Base-by-base conservation (phyloP, 2,888 invertebrate genomes). In the Ctenicera cuprea region DNA sequence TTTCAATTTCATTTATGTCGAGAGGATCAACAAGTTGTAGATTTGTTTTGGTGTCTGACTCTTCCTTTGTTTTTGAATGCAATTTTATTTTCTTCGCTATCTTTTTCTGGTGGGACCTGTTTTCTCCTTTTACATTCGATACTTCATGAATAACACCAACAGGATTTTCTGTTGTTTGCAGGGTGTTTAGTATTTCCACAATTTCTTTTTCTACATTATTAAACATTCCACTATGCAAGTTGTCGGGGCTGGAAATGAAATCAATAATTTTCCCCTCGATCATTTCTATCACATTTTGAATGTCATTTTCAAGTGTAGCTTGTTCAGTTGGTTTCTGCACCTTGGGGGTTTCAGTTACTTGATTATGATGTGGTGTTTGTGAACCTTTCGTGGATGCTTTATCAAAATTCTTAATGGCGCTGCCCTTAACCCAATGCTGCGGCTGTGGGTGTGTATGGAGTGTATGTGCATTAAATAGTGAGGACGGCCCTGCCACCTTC, bases 261-360 rank as follows among this genome's bases (percentile, higher is more conserved):
- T 76, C 76, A 3, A 73, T 67, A 11, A 76, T 76, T 52, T 73
- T 73, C 11, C 18, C 43, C 61, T 76, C 76, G 52, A 76, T 71
- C 71, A 67, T 71, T 14, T 76, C 71, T 8, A 76, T 76, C 3
- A 76, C 71, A 7, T 54, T 69, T 62, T 75, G 75, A 16, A 75
- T 72, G 26, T 59, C 65, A 4, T 26, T 14, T 69, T 75, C 75
- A 11, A 73, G 52, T 5, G 8, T 37, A 1, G 22, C 18, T 54
- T 63, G 26, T 22, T 52, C 12, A 0, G 52, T 8, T 9, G 22
- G 9, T 11, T 20, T 52, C 37, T 69, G 33, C 20, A 26, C 9
- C n/a, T 54, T 68, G 7, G 16, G 26, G 20, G 38, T 66, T 20
- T 54, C 26, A 1, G 26, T 16, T 18, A 18, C 65, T 11, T 50